A percentile compares a stretch with the other conserved stretches of the same genome.
phyloP scores from a whole-genome alignment of 2,888 invertebrate species.

The Tetramorium bicarinatum region DNA sequence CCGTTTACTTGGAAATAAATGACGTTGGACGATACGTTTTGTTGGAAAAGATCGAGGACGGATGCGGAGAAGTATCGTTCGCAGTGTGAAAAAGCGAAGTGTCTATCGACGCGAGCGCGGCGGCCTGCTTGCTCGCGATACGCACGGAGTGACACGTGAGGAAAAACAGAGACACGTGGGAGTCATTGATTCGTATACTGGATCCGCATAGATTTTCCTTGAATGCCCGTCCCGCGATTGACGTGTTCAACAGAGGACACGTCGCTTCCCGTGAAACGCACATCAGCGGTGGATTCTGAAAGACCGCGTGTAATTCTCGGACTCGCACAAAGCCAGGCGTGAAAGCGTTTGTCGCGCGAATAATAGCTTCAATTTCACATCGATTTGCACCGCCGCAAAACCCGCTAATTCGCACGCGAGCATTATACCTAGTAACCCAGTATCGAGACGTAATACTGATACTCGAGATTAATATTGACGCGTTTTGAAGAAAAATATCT shows the following conservation, averaged over 20 bases:
- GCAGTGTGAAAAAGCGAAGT: constrained; percentile 13
- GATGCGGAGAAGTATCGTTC: background rate
- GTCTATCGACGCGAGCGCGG: constrained; percentile 4
- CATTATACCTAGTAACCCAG: background rate
- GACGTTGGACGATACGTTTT: background rate
- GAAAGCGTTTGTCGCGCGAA: constrained; percentile 47
- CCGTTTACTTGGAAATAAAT: background rate
- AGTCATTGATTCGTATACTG: constrained; percentile 49
- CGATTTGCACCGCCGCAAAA: constrained; percentile 39
- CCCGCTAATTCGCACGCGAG: constrained; percentile 31
- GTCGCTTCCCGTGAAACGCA: constrained; percentile 49
- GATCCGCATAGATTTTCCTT: constrained; percentile 51
- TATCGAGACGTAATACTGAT: background rate
- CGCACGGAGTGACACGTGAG: constrained; percentile 34
- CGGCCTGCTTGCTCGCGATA: constrained; percentile 26
- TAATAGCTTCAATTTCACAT: constrained; percentile 49
- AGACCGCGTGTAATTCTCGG: constrained; percentile 39
- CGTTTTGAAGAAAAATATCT: background rate
- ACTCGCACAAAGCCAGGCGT: constrained; percentile 32
- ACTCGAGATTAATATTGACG: background rate
- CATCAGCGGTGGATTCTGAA: constrained; percentile 38
- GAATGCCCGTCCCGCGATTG: constrained; percentile 43
- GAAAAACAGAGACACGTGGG: constrained; percentile 55
- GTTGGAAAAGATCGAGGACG: constrained; percentile 22
- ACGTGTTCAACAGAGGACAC: constrained; percentile 47